Conservation (phyloP, 2,888 invertebrate genomes). For the Eumacrocentrus americanus region DNA sequence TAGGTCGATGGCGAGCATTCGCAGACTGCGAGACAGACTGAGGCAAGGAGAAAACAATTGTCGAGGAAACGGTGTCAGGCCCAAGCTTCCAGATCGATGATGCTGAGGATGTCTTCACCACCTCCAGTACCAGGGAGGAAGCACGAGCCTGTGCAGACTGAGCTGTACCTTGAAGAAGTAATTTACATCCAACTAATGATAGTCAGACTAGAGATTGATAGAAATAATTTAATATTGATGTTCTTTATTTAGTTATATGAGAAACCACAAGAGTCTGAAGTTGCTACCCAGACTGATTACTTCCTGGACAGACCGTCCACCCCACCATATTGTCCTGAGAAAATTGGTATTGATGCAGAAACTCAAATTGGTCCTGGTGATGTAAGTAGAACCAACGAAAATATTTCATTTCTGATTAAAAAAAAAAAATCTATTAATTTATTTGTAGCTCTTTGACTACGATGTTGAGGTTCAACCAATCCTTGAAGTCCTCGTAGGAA, state of each 20-base stretch:
- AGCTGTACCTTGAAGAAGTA: constrained; percentile 86
- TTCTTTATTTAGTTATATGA: constrained; percentile 66
- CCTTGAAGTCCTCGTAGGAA: constrained; percentile 86
- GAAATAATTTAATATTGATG: constrained; percentile 8
- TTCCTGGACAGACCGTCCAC: constrained; percentile 83
- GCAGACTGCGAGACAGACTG: constrained; percentile 66
- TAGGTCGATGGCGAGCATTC: constrained; percentile 64
- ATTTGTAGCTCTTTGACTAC: constrained; percentile 81
- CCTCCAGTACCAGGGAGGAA: constrained; percentile 82
- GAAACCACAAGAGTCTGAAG: constrained; percentile 77
- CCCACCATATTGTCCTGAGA: constrained; percentile 79
- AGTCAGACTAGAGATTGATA: too few relatives aligned
- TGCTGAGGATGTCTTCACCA: constrained; percentile 71
- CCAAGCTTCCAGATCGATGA: constrained; percentile 63
- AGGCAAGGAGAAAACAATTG: constrained; percentile 75
- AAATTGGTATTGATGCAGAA: constrained; percentile 77
- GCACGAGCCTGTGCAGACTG: constrained; percentile 89
- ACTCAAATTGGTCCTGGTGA: constrained; percentile 93
- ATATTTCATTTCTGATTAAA: too few relatives aligned
- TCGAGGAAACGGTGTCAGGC: constrained; percentile 74
- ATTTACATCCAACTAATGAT: too few relatives aligned
- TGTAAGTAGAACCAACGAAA: constrained; percentile 67
- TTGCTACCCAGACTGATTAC: constrained; percentile 86
- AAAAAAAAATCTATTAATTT: neutral
- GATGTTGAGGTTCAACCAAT: constrained; percentile 90